Evolutionary conservation across 2,797 vertebrate species (phyloP).

Genomic region (Urocyon cinereoargenteus): DNA sequence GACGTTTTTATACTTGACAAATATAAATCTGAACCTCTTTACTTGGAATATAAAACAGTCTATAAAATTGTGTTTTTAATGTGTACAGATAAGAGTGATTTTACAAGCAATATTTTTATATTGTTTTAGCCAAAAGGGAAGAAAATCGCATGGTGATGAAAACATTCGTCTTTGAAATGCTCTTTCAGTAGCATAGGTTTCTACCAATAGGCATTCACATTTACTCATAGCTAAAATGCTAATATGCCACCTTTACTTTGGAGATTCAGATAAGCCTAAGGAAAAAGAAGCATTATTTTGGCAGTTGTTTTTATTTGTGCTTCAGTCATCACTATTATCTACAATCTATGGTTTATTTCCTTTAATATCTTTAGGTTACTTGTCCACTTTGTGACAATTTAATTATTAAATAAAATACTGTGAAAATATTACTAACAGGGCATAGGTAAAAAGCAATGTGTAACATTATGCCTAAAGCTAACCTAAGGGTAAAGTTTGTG

Average conservation of each 20-base stretch:
- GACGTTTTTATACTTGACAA: conserved; percentile 6
- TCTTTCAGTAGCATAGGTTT: not conserved
- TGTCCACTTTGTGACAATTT: not conserved
- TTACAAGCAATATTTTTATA: not conserved
- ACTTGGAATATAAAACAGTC: not conserved
- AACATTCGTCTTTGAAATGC: not conserved
- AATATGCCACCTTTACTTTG: not conserved
- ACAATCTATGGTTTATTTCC: not conserved
- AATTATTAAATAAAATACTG: not conserved
- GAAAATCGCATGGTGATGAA: not conserved
- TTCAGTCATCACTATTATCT: not conserved
- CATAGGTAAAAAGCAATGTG: not conserved
- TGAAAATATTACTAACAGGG: not conserved
- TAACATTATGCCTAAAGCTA: not conserved
- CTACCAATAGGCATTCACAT: not conserved
- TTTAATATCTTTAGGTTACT: not conserved
- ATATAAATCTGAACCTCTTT: not conserved
- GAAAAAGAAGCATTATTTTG: not conserved
- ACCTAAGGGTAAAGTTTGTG: not conserved
- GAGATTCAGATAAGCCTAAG: not conserved
- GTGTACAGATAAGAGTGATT: not conserved
- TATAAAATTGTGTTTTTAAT: not conserved
- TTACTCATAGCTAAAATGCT: conserved; percentile 50
- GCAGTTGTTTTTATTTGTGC: not conserved
- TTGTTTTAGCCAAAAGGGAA: not conserved